Conservation (phyloP, 1,140 invertebrate genomes). For the Aricia agestis region DNA sequence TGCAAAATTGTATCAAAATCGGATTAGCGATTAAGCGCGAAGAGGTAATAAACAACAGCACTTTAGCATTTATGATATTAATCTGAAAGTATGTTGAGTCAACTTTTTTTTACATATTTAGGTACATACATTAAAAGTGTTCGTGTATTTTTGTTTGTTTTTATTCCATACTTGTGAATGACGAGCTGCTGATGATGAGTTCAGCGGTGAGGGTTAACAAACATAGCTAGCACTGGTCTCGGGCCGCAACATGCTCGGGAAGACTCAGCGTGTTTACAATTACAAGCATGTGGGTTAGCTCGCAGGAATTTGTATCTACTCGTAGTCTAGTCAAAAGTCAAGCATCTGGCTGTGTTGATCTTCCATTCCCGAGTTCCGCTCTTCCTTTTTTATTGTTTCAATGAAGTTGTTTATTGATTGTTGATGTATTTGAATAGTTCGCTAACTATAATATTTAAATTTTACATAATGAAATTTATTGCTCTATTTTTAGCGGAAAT, state of each 20-base stretch:
- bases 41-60: too few species aligned
- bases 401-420: not conserved
- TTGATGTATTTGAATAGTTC: not conserved
- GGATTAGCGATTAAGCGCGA: too few species aligned
- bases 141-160: too few species aligned
- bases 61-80: too few species aligned
- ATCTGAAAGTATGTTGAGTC: too few species aligned
- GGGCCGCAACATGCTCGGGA: not conserved
- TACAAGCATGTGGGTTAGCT: constrained; percentile 9
- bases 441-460: too few species aligned
- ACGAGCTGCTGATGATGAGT: not conserved
- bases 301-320: constrained; percentile 9
- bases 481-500: too few species aligned
- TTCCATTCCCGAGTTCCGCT: not conserved
- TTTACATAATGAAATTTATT: too few species aligned
- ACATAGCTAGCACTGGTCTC: not conserved
- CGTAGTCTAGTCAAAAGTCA: constrained; percentile 14
- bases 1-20: too few species aligned
- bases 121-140: too few species aligned
- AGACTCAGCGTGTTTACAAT: constrained; percentile 2
- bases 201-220: not conserved
- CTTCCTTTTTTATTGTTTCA: not conserved
- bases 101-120: too few species aligned
- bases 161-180: not conserved
- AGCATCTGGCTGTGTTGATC: constrained; percentile 5